These are phyloP conservation scores for Hipparchia sbordonii DNA, from an alignment of 2,888 invertebrate genomes.

Conservation along the genomic window DNA sequence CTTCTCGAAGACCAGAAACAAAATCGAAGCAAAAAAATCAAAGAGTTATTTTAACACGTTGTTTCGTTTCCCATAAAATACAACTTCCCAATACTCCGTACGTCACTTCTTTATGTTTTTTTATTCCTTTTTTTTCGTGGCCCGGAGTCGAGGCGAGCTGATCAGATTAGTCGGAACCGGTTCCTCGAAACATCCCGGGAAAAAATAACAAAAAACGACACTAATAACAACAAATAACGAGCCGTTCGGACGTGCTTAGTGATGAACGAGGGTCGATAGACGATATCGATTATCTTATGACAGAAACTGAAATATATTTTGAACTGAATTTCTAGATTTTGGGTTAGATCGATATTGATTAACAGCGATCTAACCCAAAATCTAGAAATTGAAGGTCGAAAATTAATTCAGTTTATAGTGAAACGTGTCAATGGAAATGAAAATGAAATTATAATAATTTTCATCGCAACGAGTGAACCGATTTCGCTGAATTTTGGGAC, in stretches of 20 bases:
- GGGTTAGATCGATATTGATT: too few species aligned
- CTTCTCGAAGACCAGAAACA: constrained; percentile 7
- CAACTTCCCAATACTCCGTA: constrained; percentile 44
- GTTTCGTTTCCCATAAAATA: constrained; percentile 39
- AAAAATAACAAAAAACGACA: constrained; percentile 66
- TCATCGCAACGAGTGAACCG: too few species aligned
- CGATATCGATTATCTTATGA: neutral
- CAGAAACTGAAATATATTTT: too few species aligned
- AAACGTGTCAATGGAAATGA: too few species aligned
- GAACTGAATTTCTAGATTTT: too few species aligned
- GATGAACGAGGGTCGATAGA: constrained; percentile 53
- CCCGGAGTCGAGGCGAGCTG: constrained; percentile 69
- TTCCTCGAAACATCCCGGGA: constrained; percentile 73
- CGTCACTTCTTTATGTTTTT: constrained; percentile 48
- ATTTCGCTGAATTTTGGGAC: too few species aligned
- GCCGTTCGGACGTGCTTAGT: constrained; percentile 58
- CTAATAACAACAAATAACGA: constrained; percentile 83
- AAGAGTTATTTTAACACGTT: constrained; percentile 30
- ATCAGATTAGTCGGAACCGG: constrained; percentile 80
- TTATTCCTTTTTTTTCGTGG: constrained; percentile 46
- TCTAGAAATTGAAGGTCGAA: too few species aligned
- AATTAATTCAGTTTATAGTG: too few species aligned
- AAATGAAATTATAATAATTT: too few species aligned
- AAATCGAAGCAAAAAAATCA: constrained; percentile 17
- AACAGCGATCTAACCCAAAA: too few species aligned